phyloP scores from a whole-genome alignment of 2,888 invertebrate genomes.

The Exephanes ischioxanthus region DNA sequence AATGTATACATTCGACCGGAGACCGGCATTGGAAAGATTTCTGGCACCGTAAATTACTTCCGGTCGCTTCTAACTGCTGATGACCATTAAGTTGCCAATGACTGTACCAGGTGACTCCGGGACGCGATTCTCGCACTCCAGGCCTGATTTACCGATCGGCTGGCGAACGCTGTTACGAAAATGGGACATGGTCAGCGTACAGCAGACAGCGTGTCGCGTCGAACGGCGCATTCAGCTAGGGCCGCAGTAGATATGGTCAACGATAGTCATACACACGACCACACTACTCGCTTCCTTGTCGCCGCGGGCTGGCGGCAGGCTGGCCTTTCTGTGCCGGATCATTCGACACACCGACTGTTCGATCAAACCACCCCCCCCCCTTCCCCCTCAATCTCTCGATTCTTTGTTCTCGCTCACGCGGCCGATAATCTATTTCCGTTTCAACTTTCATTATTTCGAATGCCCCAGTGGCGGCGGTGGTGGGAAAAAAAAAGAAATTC shows the following conservation, averaged over 20 bases:
- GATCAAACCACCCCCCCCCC: conserved; percentile 3
- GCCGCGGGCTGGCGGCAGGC: neutral
- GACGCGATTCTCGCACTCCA: neutral
- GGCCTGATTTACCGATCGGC: neutral
- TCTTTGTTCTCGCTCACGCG: conserved; percentile 2
- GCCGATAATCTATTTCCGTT: conserved; percentile 32
- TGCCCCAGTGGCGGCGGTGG: neutral
- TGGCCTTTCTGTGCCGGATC: conserved; percentile 44
- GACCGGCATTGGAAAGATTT: too few species aligned
- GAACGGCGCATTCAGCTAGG: neutral
- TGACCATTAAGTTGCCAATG: too few species aligned
- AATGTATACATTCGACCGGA: too few species aligned
- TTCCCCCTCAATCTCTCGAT: neutral
- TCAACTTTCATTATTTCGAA: conserved; percentile 35
- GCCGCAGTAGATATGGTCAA: conserved; percentile 39
- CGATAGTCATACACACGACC: conserved; percentile 21
- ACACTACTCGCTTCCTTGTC: neutral
- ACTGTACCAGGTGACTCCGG: neutral
- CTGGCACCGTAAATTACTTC: too few species aligned
- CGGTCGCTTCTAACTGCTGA: too few species aligned
- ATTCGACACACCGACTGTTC: conserved; percentile 18
- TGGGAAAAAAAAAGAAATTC: conserved; percentile 3
- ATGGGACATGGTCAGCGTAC: neutral
- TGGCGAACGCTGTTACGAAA: neutral
- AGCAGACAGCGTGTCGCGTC: neutral